Conservation (phyloP, 1,140 invertebrate genomes). For the Trinorchestia longiramus region DNA sequence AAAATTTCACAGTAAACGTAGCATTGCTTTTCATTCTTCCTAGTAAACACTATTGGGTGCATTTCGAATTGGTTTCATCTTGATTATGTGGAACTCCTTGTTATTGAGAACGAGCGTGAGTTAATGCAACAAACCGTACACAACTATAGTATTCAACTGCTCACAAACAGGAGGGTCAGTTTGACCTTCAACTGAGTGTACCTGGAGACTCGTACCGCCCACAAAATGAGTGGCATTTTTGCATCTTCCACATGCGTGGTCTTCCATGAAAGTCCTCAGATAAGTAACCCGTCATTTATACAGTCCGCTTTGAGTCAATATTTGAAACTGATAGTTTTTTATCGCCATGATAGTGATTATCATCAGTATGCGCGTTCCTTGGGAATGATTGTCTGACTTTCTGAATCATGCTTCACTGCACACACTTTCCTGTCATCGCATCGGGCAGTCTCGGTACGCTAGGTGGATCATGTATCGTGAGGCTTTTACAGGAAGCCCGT, state of each 20-base stretch:
- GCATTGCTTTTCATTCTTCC: not conserved
- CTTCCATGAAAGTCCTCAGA: not conserved
- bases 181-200: not conserved
- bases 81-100: not conserved
- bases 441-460: not conserved
- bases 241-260: not conserved
- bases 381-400: not conserved
- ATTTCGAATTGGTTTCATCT: not conserved
- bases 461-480: not conserved
- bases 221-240: not conserved
- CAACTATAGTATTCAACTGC: not conserved
- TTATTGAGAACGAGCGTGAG: not conserved
- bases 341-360: not conserved
- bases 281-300: not conserved
- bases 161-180: not conserved
- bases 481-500: not conserved
- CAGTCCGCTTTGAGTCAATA: not conserved
- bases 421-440: not conserved
- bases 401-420: not conserved
- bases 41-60: not conserved
- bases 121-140: not conserved
- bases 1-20: not conserved
- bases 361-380: not conserved
- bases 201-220: not conserved
- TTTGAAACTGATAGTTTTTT: not conserved